Evolutionary conservation across 2,113 vertebrate species (phyloP), one percentile per base, ranked within the genome.

Genomic region (Pachypanchax playfairii): DNA sequence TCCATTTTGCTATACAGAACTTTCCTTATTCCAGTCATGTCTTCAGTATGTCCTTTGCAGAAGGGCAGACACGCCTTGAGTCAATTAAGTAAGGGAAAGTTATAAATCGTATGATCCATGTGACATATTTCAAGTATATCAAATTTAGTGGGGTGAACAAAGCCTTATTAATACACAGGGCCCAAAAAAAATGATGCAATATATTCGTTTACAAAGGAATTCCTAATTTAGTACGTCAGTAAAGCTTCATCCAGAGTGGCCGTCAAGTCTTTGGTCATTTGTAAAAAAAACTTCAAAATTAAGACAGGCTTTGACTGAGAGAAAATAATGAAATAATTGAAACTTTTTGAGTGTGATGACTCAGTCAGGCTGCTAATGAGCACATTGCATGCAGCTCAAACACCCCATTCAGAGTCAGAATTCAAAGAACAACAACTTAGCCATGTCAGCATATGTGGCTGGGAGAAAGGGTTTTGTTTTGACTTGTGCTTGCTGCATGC

Each of bases 401-500:
- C 66, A 47, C 13, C 43, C 29, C 35, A 33, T 22, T 51, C 38
- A 22, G 15, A 50, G 17, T 18, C 28, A 42, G 55, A 62, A 20
- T n/a, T 1, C 39, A 21, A 33, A 21, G 53, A 47, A 13, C 14
- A 42, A 31, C 0, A 58, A 18, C 14, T 41, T 49, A 11, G 26
- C 47, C 0, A 50, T 57, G n/a, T 56, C 14, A 35, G 41, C 21
- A 21, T 44, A 59, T 67, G 28, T 48, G 42, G 35, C 59, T 39
- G 29, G 1, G 13, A 51, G 9, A n/a, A 33, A 36, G 53, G 22
- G 57, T 12, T 75, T 51, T n/a, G 8, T 84, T 66, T 41, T 57
- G 58, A 51, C 65, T 33, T 74, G 79, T 85, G 83, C 70, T 65
- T 70, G 65, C 13, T 83, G 82, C 82, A 85, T 84, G 83, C 54